These are phyloP conservation scores for Synergus japonicus DNA, from an alignment of 2,888 invertebrate species.

Conservation along the genomic window DNA sequence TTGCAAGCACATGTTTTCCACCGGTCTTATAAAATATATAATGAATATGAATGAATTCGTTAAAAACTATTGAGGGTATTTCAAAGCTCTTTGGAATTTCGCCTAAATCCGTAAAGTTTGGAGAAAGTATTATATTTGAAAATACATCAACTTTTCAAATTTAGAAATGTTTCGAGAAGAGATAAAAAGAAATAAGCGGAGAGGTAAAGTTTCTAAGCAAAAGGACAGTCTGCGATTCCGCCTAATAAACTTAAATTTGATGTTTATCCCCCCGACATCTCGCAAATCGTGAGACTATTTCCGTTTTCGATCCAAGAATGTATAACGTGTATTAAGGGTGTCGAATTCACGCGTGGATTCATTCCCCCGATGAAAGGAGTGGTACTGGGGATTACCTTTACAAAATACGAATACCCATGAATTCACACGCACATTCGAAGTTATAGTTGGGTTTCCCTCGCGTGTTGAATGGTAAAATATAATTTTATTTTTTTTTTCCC, in stretches of 20 bases:
- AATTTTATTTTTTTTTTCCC: slow-evolving; percentile 60
- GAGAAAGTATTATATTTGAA: too few relatives aligned
- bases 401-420: slow-evolving; percentile 15
- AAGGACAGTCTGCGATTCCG: not conserved
- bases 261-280: slow-evolving; percentile 41
- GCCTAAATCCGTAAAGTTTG: too few relatives aligned
- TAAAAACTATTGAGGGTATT: not conserved
- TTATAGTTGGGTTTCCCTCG: slow-evolving; percentile 50
- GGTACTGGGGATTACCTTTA: slow-evolving; percentile 3
- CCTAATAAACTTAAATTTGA: slow-evolving; percentile 48
- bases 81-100: too few relatives aligned
- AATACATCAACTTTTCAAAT: slow-evolving; percentile 9
- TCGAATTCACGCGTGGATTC: not conserved
- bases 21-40: not conserved
- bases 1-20: not conserved
- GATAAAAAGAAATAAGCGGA: not conserved
- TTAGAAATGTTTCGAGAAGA: not conserved
- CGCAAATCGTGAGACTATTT: slow-evolving; percentile 40
- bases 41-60: not conserved
- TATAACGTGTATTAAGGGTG: slow-evolving; percentile 24
- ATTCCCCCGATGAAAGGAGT: not conserved
- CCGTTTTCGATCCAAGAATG: slow-evolving; percentile 20
- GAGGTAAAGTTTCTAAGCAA: not conserved
- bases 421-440: not conserved
- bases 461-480: slow-evolving; percentile 57